A percentile compares a stretch with the other conserved stretches of the same genome.
phyloP scores from a whole-genome alignment of 2,797 vertebrate genomes.

The Scarus forsteni region DNA sequence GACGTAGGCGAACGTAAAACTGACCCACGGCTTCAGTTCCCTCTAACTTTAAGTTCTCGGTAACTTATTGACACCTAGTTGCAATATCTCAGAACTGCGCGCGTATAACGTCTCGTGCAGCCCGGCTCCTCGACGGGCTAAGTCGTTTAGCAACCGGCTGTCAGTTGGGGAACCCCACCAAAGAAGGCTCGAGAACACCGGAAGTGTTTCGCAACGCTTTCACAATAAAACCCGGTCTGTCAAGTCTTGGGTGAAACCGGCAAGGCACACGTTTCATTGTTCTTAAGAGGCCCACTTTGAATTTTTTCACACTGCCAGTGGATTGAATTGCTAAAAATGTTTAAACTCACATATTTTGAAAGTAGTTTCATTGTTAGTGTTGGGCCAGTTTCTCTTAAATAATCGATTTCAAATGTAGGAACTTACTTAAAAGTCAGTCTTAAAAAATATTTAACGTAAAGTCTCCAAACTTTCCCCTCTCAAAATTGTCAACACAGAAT shows the following conservation, averaged over 20 bases:
- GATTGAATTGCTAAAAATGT: too few species aligned
- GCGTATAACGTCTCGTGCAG: neutral
- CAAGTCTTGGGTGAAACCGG: too few species aligned
- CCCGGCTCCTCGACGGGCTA: constrained; percentile 3
- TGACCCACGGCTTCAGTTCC: neutral
- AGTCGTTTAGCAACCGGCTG: constrained; percentile 34
- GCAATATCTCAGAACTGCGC: too few species aligned
- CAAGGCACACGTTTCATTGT: too few species aligned
- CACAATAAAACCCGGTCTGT: constrained; percentile 66
- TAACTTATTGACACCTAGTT: neutral
- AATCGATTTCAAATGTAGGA: too few species aligned
- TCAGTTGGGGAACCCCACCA: constrained; percentile 14
- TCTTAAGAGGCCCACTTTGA: neutral
- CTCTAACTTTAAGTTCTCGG: fast-evolving
- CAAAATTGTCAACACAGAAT: too few species aligned
- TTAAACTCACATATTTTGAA: too few species aligned
- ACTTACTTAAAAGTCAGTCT: too few species aligned
- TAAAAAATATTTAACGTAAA: too few species aligned
- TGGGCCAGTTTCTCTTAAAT: too few species aligned
- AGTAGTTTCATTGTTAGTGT: too few species aligned
- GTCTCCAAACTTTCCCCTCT: too few species aligned
- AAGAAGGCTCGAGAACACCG: constrained; percentile 33
- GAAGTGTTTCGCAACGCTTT: constrained; percentile 43
- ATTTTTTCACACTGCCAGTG: neutral
- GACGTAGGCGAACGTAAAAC: constrained; percentile 3